Base-by-base conservation (phyloP, 2,888 invertebrate genomes). In the Parnassius mnemosyne region DNA sequence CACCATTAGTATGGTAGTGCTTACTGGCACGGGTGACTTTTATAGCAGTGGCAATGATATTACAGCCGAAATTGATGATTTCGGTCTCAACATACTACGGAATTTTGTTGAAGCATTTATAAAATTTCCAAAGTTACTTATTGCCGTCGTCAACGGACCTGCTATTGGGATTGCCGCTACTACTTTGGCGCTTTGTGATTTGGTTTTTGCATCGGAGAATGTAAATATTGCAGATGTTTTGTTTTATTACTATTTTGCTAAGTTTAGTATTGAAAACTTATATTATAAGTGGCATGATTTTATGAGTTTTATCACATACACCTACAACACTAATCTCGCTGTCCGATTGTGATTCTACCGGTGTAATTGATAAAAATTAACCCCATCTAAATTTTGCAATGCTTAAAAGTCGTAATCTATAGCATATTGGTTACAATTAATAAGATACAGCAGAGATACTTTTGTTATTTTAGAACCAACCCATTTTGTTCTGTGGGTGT, bases 111-210 rank as follows among this genome's bases (percentile, higher is more conserved):
- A 93, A 64, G 92, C 96, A 0, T 95, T 97, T 70, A 96, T 98
- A 68, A 94, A 94, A 69, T 98, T 97, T 81, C 96, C 97, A 0
- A 99, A 99, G 85, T 87, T 98, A 46, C 80, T 99, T 52, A 92
- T 99, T 67, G 96, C 95, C 12, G 88, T 98, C 63, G 95, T 99
- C 0, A 98, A 99, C 92, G 99, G 99, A 1, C 98, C 98, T 51
- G 97, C 98, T 12, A 94, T 99, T 70, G 99, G 99, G 41, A 95
- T 99, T 70, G 95, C 95, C 51, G 95, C 95, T 3, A 99, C 99
- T 0, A 94, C 95, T 10, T 89, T 97, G 57, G 95, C 95, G 0
- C 90, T 99, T 1, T 97, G 95, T 88, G 99, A 99, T 91, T 92
- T 96, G 63, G 95, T 98, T 9, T 97, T 97, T 92, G 96, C 97